These are phyloP conservation scores for Cynoglossus semilaevis DNA, from an alignment of 2,113 vertebrate species.

Conservation along the genomic window DNA sequence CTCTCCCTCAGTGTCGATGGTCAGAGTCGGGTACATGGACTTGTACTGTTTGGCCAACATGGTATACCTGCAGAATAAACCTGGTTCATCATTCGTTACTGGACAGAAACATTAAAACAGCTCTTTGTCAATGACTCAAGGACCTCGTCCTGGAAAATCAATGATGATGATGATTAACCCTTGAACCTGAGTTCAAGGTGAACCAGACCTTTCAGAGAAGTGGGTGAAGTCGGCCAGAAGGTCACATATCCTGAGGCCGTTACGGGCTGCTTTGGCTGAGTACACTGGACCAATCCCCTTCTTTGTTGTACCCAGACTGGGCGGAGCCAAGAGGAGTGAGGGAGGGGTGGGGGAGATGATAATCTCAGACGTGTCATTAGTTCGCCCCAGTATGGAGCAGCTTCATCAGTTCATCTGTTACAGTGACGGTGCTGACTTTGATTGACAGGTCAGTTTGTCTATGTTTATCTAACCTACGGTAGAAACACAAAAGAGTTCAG, in stretches of 20 bases:
- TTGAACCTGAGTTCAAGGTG: background rate
- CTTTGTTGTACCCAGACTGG: constrained; percentile 95
- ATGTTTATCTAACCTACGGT: too few species aligned
- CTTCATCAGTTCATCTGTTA: too few species aligned
- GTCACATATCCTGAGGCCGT: constrained; percentile 95
- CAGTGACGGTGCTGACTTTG: too few species aligned
- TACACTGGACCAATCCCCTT: constrained; percentile 98
- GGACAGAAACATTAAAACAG: too few species aligned
- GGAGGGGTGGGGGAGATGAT: constrained; percentile 12
- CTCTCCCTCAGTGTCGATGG: constrained; percentile 92
- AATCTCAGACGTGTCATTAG: background rate
- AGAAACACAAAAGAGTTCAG: too few species aligned
- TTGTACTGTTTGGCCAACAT: constrained; percentile 92
- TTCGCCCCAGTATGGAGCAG: too few species aligned
- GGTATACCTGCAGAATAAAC: constrained; percentile 84
- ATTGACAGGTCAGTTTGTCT: too few species aligned
- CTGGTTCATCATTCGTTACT: background rate
- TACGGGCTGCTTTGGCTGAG: constrained; percentile 94
- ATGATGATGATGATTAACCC: background rate
- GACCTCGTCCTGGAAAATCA: too few species aligned
- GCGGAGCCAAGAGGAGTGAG: constrained; percentile 38
- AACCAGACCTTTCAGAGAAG: constrained; percentile 89
- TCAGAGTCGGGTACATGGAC: constrained; percentile 91
- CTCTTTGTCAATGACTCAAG: too few species aligned
- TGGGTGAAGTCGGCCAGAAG: constrained; percentile 91